These are phyloP conservation scores for Nasonia oneida DNA, from an alignment of 2,888 invertebrate genomes.

Conservation along the genomic window DNA sequence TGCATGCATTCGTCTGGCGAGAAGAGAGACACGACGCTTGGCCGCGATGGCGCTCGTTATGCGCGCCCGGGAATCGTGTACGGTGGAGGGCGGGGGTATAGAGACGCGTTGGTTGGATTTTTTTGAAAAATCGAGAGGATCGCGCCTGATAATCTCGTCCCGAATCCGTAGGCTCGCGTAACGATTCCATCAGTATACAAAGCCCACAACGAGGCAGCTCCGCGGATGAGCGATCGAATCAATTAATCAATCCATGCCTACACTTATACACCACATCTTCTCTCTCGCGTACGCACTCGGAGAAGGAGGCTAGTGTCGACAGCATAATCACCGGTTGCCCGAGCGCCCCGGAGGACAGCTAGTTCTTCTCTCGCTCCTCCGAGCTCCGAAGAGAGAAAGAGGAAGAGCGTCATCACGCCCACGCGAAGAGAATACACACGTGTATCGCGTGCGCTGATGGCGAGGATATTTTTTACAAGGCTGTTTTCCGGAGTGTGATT, in stretches of 20 bases:
- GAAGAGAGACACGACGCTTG: conserved; percentile 6
- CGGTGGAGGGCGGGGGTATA: not conserved
- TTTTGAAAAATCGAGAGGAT: too few species aligned
- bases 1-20: conserved; percentile 21
- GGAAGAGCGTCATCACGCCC: conserved; percentile 39
- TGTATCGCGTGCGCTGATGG: not conserved
- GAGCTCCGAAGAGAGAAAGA: not conserved
- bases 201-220: not conserved
- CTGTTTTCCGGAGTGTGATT: not conserved
- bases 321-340: conserved; percentile 74
- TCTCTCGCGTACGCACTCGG: not conserved
- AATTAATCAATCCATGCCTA: conserved; percentile 42
- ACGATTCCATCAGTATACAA: conserved; percentile 38
- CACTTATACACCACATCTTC: not conserved
- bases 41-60: conserved; percentile 42
- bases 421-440: conserved; percentile 6
- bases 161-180: not conserved
- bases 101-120: too few species aligned
- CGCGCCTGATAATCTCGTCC: not conserved
- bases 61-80: not conserved
- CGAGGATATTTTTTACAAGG: too few species aligned
- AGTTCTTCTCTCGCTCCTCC: conserved; percentile 5
- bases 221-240: conserved; percentile 28
- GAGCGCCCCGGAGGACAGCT: conserved; percentile 23
- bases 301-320: conserved; percentile 72